Conservation (phyloP, 2,888 invertebrate genomes). For the Anthophora plumipes region DNA sequence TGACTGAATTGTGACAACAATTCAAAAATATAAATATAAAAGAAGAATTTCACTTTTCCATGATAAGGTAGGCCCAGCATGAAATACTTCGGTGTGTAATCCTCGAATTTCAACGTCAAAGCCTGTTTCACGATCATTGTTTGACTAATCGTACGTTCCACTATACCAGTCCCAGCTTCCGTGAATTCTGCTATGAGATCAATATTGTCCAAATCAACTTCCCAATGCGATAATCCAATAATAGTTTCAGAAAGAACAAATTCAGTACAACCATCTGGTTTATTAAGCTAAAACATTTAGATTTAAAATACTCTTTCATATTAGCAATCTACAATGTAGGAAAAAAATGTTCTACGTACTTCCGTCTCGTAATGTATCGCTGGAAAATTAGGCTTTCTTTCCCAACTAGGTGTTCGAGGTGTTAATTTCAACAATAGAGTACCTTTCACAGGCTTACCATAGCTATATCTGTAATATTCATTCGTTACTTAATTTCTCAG, state of each 20-base stretch:
- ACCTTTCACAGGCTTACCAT: slow-evolving; percentile 88
- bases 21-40: not conserved
- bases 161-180: slow-evolving; percentile 88
- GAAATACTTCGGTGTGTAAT: slow-evolving; percentile 87
- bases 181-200: slow-evolving; percentile 84
- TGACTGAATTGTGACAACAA: not conserved
- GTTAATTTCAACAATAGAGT: slow-evolving; percentile 84
- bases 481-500: not conserved
- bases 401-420: slow-evolving; percentile 81
- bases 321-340: not conserved
- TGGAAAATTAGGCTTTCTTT: slow-evolving; percentile 78
- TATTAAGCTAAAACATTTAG: slow-evolving; percentile 64
- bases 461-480: slow-evolving; percentile 86
- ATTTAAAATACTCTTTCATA: not conserved
- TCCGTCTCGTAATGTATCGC: slow-evolving; percentile 80
- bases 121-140: slow-evolving; percentile 87
- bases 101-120: slow-evolving; percentile 87
- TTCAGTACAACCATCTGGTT: slow-evolving; percentile 81
- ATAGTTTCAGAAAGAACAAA: slow-evolving; percentile 81
- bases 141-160: slow-evolving; percentile 87
- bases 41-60: slow-evolving; percentile 85
- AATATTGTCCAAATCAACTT: slow-evolving; percentile 81
- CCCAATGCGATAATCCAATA: slow-evolving; percentile 81
- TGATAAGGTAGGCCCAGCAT: slow-evolving; percentile 90
- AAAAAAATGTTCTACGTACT: slow-evolving; percentile 61